phyloP scores from a whole-genome alignment of 2,797 vertebrate genomes.

The Molossus alvarezi region DNA sequence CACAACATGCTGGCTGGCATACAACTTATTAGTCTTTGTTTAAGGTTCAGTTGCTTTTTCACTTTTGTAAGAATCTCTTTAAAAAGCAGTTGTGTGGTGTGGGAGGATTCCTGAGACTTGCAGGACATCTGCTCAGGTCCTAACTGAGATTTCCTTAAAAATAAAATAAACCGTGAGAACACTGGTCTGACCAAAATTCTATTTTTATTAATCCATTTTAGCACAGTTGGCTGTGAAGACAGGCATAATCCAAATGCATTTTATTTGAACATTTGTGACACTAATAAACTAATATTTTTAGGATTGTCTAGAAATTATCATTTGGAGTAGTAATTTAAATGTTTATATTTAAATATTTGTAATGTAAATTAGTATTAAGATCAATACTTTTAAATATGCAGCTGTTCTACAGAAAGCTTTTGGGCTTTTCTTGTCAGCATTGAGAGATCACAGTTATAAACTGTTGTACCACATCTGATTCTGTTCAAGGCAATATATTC shows the following conservation, averaged over 20 bases:
- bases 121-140: conserved; percentile 4
- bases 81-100: conserved; percentile 9
- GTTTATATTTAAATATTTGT: conserved; percentile 22
- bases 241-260: not conserved
- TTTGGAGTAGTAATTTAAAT: conserved; percentile 6
- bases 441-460: not conserved
- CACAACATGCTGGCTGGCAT: not conserved
- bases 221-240: not conserved
- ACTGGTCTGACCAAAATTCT: conserved; percentile 2
- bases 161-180: conserved; percentile 49
- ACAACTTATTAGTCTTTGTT: not conserved
- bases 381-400: not conserved
- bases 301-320: not conserved
- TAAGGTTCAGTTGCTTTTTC: conserved; percentile 8
- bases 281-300: not conserved
- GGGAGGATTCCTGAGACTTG: conserved; percentile 26
- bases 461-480: not conserved
- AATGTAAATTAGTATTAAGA: conserved; percentile 9
- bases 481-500: not conserved
- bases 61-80: conserved; percentile 35
- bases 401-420: conserved; percentile 20
- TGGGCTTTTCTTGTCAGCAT: not conserved
- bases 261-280: not conserved
- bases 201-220: not conserved
- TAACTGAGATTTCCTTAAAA: conserved; percentile 57